Evolutionary conservation across 1,140 invertebrate species (phyloP).

Genomic region (Drosophila pallidifrons): DNA sequence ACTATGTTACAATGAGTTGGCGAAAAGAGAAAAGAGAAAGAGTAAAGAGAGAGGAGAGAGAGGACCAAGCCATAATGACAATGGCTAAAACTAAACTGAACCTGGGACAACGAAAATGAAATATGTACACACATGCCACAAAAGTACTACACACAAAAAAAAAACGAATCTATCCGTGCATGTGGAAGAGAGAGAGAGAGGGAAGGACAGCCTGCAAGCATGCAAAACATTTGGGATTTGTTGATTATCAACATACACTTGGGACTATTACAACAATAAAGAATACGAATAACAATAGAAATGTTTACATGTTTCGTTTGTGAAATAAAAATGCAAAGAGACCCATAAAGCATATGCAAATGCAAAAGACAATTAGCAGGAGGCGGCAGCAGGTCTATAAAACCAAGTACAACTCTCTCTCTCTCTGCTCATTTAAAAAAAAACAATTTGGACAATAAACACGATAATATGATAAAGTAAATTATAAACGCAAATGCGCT

Average conservation of each 20-base stretch:
- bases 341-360: constrained; percentile 12
- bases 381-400: neutral
- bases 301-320: constrained; percentile 12
- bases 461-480: too few relatives aligned
- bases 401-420: neutral
- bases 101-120: constrained; percentile 2
- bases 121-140: neutral
- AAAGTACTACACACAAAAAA: neutral
- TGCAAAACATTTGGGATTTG: constrained; percentile 16
- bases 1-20: constrained; percentile 4
- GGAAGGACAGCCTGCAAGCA: neutral
- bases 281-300: constrained; percentile 18
- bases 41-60: constrained; percentile 5
- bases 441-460: constrained; percentile 2
- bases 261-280: constrained; percentile 23
- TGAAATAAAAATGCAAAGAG: neutral
- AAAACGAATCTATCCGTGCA: neutral
- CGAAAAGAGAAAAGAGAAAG: constrained; percentile 39
- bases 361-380: constrained; percentile 13
- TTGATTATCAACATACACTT: constrained; percentile 20
- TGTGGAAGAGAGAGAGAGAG: neutral
- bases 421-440: neutral
- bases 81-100: constrained; percentile 34
- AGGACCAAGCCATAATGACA: constrained; percentile 34
- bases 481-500: too few relatives aligned